Conservation (phyloP, 2,113 vertebrate species). For the Tupaia tana region DNA sequence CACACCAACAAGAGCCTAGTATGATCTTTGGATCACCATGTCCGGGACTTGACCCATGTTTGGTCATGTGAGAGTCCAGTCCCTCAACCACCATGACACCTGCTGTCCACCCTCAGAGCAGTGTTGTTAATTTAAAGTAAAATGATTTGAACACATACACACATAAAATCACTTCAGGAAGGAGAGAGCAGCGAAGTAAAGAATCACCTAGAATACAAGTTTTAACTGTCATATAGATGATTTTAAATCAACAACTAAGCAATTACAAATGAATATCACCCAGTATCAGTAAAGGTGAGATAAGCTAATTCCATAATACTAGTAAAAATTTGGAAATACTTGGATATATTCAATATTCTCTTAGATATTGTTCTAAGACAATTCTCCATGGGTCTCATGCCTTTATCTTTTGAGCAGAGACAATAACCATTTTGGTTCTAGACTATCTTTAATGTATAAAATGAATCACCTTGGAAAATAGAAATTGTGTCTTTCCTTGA, state of each 20-base stretch:
- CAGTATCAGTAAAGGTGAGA: background rate
- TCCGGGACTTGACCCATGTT: no score
- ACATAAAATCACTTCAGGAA: background rate
- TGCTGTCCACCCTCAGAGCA: no score
- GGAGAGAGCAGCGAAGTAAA: background rate
- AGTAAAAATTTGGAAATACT: background rate
- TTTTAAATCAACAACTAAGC: background rate
- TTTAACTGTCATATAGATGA: background rate
- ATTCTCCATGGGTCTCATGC: accelerated
- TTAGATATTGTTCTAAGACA: background rate
- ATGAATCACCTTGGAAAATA: background rate
- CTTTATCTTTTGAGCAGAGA: background rate
- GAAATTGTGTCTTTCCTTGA: background rate
- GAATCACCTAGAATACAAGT: accelerated
- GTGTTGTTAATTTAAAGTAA: background rate
- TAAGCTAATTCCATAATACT: background rate
- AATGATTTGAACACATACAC: background rate
- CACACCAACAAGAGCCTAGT: no score
- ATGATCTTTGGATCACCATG: no score
- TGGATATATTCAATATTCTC: background rate
- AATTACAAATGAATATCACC: background rate
- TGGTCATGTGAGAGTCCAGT: no score
- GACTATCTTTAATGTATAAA: background rate
- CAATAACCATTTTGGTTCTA: background rate
- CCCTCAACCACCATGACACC: no score